Evolutionary conservation across 2,888 invertebrate genomes (phyloP).

Genomic region (Hirtodrosophila cameraria): DNA sequence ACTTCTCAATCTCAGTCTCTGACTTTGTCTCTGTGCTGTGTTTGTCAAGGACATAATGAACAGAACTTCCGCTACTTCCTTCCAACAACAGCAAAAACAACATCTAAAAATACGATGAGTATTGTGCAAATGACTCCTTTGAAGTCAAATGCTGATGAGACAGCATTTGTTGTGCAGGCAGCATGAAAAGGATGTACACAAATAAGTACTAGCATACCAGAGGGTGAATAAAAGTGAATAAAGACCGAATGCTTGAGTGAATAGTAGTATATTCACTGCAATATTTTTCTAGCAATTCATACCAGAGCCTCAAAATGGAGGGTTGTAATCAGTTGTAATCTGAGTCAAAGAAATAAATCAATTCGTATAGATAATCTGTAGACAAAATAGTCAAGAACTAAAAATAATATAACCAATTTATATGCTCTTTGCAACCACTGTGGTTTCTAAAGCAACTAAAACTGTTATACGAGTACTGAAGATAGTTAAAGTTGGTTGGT

Average conservation of each 20-base stretch:
- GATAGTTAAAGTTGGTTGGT: too few relatives aligned
- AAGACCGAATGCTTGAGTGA: slow-evolving; percentile 35
- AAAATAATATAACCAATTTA: too few relatives aligned
- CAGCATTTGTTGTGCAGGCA: slow-evolving; percentile 74
- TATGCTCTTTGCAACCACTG: too few relatives aligned
- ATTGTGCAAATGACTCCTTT: slow-evolving; percentile 77
- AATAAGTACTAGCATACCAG: slow-evolving; percentile 17
- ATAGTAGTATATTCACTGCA: slow-evolving; percentile 25
- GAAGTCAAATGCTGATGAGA: slow-evolving; percentile 76
- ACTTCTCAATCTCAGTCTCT: not conserved
- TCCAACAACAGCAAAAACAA: slow-evolving; percentile 30
- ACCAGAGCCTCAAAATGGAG: not conserved
- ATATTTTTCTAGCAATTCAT: slow-evolving; percentile 32
- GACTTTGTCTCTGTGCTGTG: slow-evolving; percentile 33
- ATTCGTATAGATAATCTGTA: slow-evolving; percentile 3
- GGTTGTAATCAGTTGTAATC: not conserved
- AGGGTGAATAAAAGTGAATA: slow-evolving; percentile 35
- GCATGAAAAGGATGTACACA: slow-evolving; percentile 46
- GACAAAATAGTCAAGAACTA: not conserved
- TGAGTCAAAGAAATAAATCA: not conserved
- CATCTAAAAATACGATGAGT: slow-evolving; percentile 10
- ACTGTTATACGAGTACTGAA: not conserved
- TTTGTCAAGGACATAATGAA: slow-evolving; percentile 79
- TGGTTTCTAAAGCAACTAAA: too few relatives aligned
- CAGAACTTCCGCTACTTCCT: slow-evolving; percentile 72